Evolutionary conservation across 2,113 vertebrate species (phyloP).

Genomic region (Balaeniceps rex): DNA sequence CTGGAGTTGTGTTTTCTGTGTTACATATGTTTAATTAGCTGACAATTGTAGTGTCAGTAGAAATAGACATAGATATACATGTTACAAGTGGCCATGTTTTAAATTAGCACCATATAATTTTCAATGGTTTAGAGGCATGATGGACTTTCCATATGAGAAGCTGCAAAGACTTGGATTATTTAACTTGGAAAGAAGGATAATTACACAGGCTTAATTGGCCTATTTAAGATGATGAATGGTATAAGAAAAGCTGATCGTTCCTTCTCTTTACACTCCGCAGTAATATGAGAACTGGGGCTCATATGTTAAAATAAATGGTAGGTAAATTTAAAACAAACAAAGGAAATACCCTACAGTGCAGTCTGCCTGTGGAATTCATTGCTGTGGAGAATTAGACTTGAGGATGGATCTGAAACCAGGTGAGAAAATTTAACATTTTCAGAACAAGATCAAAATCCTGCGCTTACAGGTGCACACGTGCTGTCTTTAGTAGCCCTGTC

Average conservation of each 20-base stretch:
- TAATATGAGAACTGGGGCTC: conserved; percentile 33
- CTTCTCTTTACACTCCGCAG: conserved; percentile 10
- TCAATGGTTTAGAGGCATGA: conserved; percentile 10
- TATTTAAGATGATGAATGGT: conserved; percentile 61
- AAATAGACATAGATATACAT: background rate
- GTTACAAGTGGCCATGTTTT: conserved; percentile 22
- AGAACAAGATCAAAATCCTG: background rate
- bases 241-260: conserved; percentile 54
- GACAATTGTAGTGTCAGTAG: background rate
- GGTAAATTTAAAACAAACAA: conserved; percentile 60
- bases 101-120: conserved; percentile 47
- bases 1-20: background rate
- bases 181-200: conserved; percentile 61
- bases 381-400: background rate
- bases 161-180: conserved; percentile 62
- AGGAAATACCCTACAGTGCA: conserved; percentile 12
- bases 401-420: background rate
- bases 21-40: conserved; percentile 11
- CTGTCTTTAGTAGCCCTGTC: background rate
- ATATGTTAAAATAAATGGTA: conserved; percentile 55
- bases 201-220: conserved; percentile 50
- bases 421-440: background rate
- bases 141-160: conserved; percentile 54
- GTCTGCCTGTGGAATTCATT: background rate
- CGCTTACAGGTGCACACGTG: background rate